Base-by-base conservation (phyloP, 2,797 vertebrate genomes). In the Cuniculus paca region DNA sequence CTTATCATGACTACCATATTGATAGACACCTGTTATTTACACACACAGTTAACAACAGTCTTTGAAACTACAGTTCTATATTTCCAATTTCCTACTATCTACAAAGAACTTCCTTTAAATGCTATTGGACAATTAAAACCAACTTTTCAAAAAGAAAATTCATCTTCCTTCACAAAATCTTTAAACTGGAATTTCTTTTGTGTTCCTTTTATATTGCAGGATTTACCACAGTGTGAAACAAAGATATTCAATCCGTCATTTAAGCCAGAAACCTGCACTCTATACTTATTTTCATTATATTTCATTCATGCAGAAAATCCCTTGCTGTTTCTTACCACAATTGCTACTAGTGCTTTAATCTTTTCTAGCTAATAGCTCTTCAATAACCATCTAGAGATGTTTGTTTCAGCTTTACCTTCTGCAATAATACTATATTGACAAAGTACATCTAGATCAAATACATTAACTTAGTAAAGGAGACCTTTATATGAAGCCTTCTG, bases 61-160 rank as follows among this genome's bases (percentile, higher is more conserved):
- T 50, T 10, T 52, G 56, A 79, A 87, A 88, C 3, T 36, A 54
- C 8, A 31, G 5, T 39, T 54, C 26, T 17, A 0, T 14, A 58
- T 58, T 60, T 39, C 2, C 31, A 93, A 39, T 10, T 61, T 81
- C 39, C 36, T 87, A 87, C 14, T 34, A 68, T 75, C 20, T 74
- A 42, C 1, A 75, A 84, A 56, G 39, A 26, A 79, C n/a, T 86
- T 56, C 9, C 61, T 52, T 54, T 86, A 60, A 79, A 94, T 1
- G 24, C 26, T 34, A 74, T 60, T 48, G 36, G 24, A 45, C 6
- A 60, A 14, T 34, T n/a, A 78, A 83, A 86, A 1, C 22, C 14
- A 86, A 79, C 63, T 79, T 88, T 97, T 48, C 48, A 5, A 58
- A 94, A 74, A 87, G 11, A 91, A 20, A 87, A 65, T 88, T 74